phyloP scores from a whole-genome alignment of 2,113 vertebrate species.

The Leucoraja erinaceus region DNA sequence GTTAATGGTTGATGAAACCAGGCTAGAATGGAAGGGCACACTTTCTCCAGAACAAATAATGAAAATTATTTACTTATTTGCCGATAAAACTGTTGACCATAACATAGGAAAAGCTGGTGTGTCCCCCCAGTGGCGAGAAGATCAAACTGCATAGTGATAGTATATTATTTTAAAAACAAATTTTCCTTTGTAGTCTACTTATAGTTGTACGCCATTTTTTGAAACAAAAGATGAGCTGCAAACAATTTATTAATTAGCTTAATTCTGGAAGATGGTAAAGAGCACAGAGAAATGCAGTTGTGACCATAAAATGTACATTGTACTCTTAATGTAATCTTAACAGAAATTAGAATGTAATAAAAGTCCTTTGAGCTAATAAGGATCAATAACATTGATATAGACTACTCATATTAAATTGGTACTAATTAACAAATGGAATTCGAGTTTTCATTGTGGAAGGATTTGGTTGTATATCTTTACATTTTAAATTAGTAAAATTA shows the following conservation, averaged over 20 bases:
- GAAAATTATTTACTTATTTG: not conserved
- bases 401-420: not conserved
- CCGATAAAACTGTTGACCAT: not conserved
- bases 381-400: not conserved
- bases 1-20: too few species aligned
- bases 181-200: not conserved
- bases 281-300: not conserved
- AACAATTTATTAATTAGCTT: not conserved
- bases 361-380: not conserved
- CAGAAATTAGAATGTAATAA: not conserved
- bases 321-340: not conserved
- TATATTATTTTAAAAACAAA: not conserved
- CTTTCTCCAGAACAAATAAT: not conserved
- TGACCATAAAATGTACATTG: not conserved
- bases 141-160: not conserved
- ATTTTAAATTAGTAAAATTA: constrained; percentile 13
- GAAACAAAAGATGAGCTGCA: not conserved
- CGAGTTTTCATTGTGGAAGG: not conserved
- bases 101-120: constrained; percentile 5
- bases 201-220: not conserved
- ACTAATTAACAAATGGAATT: not conserved
- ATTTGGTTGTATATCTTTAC: not conserved
- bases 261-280: not conserved
- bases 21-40: not conserved
- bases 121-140: not conserved